Base-by-base conservation (phyloP, 2,113 vertebrate genomes). In the Salvelinus namaycush region DNA sequence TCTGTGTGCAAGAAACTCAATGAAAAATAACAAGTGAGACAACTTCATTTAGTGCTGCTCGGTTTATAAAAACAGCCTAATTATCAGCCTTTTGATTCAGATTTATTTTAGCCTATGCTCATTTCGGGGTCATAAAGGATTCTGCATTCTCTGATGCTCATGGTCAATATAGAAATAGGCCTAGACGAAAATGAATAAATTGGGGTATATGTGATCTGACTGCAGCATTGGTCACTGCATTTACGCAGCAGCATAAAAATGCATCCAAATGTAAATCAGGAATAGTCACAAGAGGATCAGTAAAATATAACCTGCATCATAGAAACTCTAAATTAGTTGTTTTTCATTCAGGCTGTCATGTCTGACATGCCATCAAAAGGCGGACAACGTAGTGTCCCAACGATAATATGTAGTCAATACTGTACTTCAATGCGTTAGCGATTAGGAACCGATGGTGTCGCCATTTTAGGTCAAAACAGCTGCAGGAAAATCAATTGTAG, bases 381-480 rank as follows among this genome's bases (percentile, higher is more conserved):
- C 13, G 11, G 65, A 27, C 11, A 24, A 1, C 65, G 22, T 29
- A 12, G 65, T 54, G 59, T 62, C n/a, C 59, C 59, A 54, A 54
- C 14, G 51, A 54, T 54, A 18, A 54, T 44, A 44, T 67, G 65
- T 18, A 68, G 4, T 20, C 16, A 20, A 34, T 18, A n/a, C 16
- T 68, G 67, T 66, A 13, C 73, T 49, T 48, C 39, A 44, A 4
- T 79, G 80, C 70, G 81, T 51, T 81, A n/a, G 65, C 62, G 8
- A 22, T 60, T 76, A 69, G 6, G 70, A 76, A 80, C 80, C 68
- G 72, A 71, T 74, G 80, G 74, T 90, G 90, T 93, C 90, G 91
- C 87, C 87, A 89, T 88, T 84, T 79, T 86, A 79, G 73, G 73
- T 68, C 49, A 84, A 83, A 75, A 82, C 20, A 79, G 18, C 68